A percentile compares a stretch with the other conserved stretches of the same genome.
These are phyloP conservation scores for Selenia dentaria DNA, from an alignment of 2,888 invertebrate species.

Conservation along the genomic window DNA sequence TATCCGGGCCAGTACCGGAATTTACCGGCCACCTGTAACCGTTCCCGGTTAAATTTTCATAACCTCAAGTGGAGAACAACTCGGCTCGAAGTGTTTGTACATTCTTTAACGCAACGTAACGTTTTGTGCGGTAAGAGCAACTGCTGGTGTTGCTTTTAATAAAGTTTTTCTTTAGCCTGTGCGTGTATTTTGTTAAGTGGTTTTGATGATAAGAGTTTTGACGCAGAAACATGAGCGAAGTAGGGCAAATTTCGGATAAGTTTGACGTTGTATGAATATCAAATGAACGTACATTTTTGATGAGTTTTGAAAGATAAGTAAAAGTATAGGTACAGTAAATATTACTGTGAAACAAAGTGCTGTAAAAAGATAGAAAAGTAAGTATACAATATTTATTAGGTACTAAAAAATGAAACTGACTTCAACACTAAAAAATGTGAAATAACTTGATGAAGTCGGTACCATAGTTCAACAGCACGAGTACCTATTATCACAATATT, in stretches of 20 bases:
- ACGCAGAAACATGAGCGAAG: conserved; percentile 11
- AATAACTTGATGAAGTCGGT: too few species aligned
- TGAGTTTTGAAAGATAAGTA: too few species aligned
- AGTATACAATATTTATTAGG: too few species aligned
- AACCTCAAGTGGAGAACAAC: conserved; percentile 48
- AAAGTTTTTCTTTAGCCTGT: conserved; percentile 23
- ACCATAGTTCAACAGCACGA: too few species aligned
- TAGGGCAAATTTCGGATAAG: conserved; percentile 8
- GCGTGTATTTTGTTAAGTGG: conserved; percentile 27
- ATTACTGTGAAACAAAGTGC: too few species aligned
- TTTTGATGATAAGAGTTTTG: conserved; percentile 27
- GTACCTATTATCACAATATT: too few species aligned
- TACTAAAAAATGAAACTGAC: too few species aligned
- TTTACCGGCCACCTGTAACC: conserved; percentile 74
- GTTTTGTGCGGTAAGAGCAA: conserved; percentile 13
- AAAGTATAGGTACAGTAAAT: too few species aligned
- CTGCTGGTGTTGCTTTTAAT: conserved; percentile 22
- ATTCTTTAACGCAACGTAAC: conserved; percentile 43
- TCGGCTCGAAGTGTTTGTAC: conserved; percentile 57
- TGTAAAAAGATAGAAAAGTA: too few species aligned
- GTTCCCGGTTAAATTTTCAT: conserved; percentile 65
- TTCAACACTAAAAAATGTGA: too few species aligned
- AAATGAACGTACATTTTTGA: too few species aligned
- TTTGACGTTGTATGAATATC: conserved; percentile 1
- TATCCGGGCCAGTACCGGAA: conserved; percentile 53